These are phyloP conservation scores for Drosophila guanche DNA, from an alignment of 1,140 invertebrate genomes.

Conservation along the genomic window DNA sequence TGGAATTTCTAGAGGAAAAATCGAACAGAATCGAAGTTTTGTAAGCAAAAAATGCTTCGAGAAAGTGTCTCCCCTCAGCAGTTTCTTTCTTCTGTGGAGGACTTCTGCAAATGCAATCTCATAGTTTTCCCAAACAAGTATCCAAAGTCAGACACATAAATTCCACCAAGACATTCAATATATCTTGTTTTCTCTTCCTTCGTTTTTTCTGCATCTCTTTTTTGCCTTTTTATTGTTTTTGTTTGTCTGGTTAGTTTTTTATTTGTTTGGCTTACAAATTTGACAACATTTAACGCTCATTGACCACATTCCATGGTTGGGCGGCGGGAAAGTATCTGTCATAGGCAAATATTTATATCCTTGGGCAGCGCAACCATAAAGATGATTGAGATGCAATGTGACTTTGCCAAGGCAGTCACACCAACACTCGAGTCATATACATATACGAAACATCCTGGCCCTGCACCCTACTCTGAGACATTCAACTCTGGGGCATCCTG, in stretches of 20 bases:
- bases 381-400: too few species aligned
- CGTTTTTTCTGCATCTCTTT: conserved; percentile 10
- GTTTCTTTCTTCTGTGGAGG: background rate
- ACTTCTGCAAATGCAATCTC: background rate
- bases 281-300: conserved; percentile 22
- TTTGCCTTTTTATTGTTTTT: conserved; percentile 5
- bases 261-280: conserved; percentile 4
- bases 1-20: conserved; percentile 2
- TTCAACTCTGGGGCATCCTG: too few species aligned
- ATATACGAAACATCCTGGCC: too few species aligned
- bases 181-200: conserved; percentile 6
- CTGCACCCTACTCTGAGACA: too few species aligned
- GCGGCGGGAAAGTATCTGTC: background rate
- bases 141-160: conserved; percentile 18
- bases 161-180: conserved; percentile 15
- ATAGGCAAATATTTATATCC: background rate
- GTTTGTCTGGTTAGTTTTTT: background rate
- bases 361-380: too few species aligned
- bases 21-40: background rate
- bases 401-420: too few species aligned
- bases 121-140: background rate
- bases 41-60: too few species aligned
- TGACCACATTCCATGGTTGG: conserved; percentile 1
- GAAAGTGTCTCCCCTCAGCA: too few species aligned
- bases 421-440: too few species aligned